Base-by-base conservation (phyloP, 2,888 invertebrate genomes). In the Drosophila subquinaria region DNA sequence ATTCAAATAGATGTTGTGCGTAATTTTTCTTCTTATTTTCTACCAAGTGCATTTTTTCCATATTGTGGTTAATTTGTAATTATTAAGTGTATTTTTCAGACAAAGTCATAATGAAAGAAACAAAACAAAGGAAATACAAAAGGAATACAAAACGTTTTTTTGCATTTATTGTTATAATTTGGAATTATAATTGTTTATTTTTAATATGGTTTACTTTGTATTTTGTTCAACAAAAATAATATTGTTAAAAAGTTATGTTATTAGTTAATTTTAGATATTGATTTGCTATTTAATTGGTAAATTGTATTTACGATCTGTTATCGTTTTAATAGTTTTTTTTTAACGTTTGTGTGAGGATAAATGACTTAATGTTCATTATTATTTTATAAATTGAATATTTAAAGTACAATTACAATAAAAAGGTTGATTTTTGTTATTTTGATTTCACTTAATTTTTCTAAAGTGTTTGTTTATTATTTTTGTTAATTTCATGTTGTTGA, bases 231-330 rank as follows among this genome's bases (percentile, higher is more conserved):
- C 80, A 70, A 56, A 79, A 76, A 71, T 36, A 42, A 50, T 42
- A 50, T 45, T 38, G 33, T 53, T 61, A 17, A 52, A 74, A 43
- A 48, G 10, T 61, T 35, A 53, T 61, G 56, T 68, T 66, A 59
- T 60, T 71, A 30, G 45, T 69, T 79, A 79, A 61, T 75, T 84
- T 57, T 61, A 56, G 64, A 71, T 81, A 82, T 82, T 74, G 66
- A 84, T 75, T 87, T 77, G 81, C 71, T 87, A 87, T 83, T 82
- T 83, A 74, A 87, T 57, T 72, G 62, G 67, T 74, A 73, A 76
- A 73, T 64, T 66, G 45, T 45, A 40, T 51, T 45, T 69, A 57
- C 45, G 45, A 57, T 45, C 36, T 43, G n/a, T 35, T 33, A 35
- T 43, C 33, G 9, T 9, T 43, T 43, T 17, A 23, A n/a, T n/a